Percentiles rank a stretch among this genome's conserved stretches.
These are phyloP conservation scores for Aphrophora alni DNA, from an alignment of 2,888 invertebrate genomes.

Conservation along the genomic window DNA sequence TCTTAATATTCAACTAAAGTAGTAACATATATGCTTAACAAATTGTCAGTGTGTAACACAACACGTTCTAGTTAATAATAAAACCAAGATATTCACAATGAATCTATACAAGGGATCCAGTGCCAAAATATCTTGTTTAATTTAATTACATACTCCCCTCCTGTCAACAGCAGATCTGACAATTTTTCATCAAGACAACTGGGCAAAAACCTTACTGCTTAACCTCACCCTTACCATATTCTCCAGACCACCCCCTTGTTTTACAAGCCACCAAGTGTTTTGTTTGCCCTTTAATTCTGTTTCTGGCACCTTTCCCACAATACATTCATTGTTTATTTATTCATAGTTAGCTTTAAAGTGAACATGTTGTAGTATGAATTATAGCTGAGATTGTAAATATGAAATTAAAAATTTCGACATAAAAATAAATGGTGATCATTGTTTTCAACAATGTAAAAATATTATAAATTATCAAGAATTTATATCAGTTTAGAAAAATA, in stretches of 20 bases:
- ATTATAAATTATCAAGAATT: too few species aligned
- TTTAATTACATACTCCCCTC: not conserved
- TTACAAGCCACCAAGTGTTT: not conserved
- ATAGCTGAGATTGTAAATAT: too few species aligned
- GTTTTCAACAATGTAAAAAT: too few species aligned
- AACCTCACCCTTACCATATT: not conserved
- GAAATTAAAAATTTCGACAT: too few species aligned
- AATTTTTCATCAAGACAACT: slow-evolving; percentile 23
- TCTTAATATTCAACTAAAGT: too few species aligned
- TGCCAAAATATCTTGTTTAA: not conserved
- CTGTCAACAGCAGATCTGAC: slow-evolving; percentile 29
- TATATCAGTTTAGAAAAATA: too few species aligned
- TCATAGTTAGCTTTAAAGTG: not conserved
- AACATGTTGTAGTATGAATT: too few species aligned
- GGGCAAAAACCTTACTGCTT: slow-evolving; percentile 20
- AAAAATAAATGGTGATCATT: too few species aligned
- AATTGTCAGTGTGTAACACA: too few species aligned
- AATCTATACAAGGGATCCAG: not conserved
- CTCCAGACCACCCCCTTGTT: not conserved
- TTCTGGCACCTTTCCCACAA: not conserved
- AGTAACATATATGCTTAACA: too few species aligned
- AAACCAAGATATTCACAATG: not conserved
- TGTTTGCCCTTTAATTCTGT: not conserved
- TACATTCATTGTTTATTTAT: not conserved
- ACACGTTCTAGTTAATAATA: not conserved